Conservation (phyloP, 1,140 invertebrate species). For the Orussus abietinus region DNA sequence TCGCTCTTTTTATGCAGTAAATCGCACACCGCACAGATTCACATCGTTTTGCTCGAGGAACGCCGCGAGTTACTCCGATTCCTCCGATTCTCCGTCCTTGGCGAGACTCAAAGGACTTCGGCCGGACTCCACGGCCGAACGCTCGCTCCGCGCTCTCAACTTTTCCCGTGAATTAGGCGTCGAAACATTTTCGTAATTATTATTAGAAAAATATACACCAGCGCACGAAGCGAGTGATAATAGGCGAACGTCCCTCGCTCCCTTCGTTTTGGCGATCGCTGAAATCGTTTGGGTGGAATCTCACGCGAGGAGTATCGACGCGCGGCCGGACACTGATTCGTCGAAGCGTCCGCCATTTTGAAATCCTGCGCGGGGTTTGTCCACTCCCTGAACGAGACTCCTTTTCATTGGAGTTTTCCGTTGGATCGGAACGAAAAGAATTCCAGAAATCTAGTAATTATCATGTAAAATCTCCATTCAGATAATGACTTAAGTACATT, state of each 20-base stretch:
- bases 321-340: too few species aligned
- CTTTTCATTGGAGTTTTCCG: too few species aligned
- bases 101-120: constrained; percentile 6
- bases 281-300: too few species aligned
- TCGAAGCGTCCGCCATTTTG: too few species aligned
- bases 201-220: constrained; percentile 23
- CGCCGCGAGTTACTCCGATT: constrained; percentile 17
- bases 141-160: background rate
- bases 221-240: constrained; percentile 14
- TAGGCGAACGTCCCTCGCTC: constrained; percentile 17
- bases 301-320: too few species aligned
- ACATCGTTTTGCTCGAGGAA: constrained; percentile 17
- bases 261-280: too few species aligned
- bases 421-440: too few species aligned
- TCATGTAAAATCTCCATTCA: too few species aligned
- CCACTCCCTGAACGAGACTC: too few species aligned
- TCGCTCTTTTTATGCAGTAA: constrained; percentile 18
- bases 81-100: constrained; percentile 8
- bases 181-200: constrained; percentile 21
- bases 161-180: constrained; percentile 10
- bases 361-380: too few species aligned
- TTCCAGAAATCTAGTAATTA: too few species aligned
- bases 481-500: too few species aligned
- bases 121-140: background rate
- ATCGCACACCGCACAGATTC: constrained; percentile 23